Evolutionary conservation across 2,888 invertebrate species (phyloP).

Genomic region (Gastrophysa polygoni): DNA sequence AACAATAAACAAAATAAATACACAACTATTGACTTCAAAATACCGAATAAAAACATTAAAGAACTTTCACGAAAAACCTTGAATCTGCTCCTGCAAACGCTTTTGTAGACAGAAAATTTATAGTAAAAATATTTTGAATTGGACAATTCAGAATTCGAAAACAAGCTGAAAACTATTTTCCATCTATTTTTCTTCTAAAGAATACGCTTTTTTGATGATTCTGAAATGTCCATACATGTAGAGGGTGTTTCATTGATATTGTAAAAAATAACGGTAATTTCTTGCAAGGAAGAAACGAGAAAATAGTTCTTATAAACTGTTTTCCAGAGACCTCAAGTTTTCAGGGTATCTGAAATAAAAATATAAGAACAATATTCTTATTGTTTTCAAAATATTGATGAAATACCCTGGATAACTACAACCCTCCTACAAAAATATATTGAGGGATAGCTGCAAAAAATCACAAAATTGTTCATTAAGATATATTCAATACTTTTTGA

Average conservation of each 20-base stretch:
- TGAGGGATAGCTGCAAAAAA: conserved; percentile 52
- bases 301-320: no score
- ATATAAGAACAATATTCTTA: no score
- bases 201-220: neutral
- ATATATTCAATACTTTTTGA: conserved; percentile 15
- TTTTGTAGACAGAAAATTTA: conserved; percentile 59
- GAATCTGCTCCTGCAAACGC: conserved; percentile 60
- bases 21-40: conserved; percentile 40
- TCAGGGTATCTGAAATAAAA: no score
- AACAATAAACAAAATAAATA: conserved; percentile 50
- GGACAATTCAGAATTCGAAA: neutral
- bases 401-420: no score
- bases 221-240: conserved; percentile 19
- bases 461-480: conserved; percentile 48
- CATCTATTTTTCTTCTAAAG: no score
- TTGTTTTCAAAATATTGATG: no score
- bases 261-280: no score
- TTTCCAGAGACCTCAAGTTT: no score
- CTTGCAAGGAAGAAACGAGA: no score
- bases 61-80: conserved; percentile 54
- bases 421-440: conserved; percentile 38
- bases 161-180: conserved; percentile 17
- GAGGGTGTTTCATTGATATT: no score
- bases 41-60: conserved; percentile 38
- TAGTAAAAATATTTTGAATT: conserved; percentile 27